Conservation (phyloP, 2,113 vertebrate species). For the Gambusia affinis region DNA sequence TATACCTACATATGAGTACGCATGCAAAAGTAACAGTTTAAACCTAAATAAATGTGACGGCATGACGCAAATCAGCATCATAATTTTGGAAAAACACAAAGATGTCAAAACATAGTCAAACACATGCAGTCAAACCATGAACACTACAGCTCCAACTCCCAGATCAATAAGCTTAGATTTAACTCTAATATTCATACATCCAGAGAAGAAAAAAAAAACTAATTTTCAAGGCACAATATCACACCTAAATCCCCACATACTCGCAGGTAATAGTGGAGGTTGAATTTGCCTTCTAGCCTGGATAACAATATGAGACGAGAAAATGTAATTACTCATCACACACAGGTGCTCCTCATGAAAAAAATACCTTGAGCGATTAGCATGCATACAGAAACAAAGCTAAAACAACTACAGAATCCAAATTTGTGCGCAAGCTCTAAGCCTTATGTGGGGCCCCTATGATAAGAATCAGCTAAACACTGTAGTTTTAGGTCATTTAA, state of each 20-base stretch:
- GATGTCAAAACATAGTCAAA: constrained; percentile 33
- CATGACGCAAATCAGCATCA: constrained; percentile 42
- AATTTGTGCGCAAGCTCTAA: constrained; percentile 4
- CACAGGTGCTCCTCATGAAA: constrained; percentile 39
- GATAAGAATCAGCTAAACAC: constrained; percentile 1
- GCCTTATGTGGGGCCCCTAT: constrained; percentile 1
- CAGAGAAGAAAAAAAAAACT: constrained; percentile 56
- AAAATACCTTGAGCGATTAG: constrained; percentile 43
- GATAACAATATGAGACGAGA: constrained; percentile 47
- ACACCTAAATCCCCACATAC: constrained; percentile 48
- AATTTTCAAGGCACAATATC: constrained; percentile 65
- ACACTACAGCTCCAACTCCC: constrained; percentile 52
- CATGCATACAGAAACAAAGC: background rate
- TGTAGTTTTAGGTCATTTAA: background rate
- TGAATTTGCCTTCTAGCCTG: constrained; percentile 50
- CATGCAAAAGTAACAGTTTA: background rate
- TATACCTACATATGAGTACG: constrained; percentile 10
- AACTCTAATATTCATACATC: constrained; percentile 62
- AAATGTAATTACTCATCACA: constrained; percentile 60
- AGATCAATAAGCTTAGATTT: constrained; percentile 62
- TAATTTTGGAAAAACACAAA: constrained; percentile 11
- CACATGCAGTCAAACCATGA: constrained; percentile 22
- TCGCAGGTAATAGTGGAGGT: constrained; percentile 42
- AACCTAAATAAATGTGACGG: constrained; percentile 15
- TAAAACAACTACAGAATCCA: constrained; percentile 5